Percentiles rank a stretch among this genome's conserved stretches.
Conservation (phyloP, 2,113 vertebrate species). For the Muntiacus muntjak region DNA sequence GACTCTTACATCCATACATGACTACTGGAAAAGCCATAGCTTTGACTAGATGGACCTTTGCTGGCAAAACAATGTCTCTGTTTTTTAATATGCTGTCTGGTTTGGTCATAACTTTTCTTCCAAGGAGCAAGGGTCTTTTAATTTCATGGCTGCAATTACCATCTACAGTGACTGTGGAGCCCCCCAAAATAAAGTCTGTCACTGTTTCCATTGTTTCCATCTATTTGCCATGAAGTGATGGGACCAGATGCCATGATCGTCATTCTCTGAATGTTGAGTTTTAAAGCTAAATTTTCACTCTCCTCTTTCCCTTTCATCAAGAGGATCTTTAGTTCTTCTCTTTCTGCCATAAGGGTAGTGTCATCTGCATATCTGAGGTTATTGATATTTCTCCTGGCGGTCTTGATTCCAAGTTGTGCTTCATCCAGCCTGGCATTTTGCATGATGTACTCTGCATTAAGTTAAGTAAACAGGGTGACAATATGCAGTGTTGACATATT, state of each 20-base stretch:
- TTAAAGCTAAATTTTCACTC: not conserved
- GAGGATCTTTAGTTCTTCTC: not conserved
- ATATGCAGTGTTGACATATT: not conserved
- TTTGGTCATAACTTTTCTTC: not conserved
- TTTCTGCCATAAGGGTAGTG: not conserved
- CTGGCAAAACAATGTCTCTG: not conserved
- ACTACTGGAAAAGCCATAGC: not conserved
- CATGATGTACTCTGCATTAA: not conserved
- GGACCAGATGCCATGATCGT: not conserved
- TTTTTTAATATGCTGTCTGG: not conserved
- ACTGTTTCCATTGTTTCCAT: not conserved
- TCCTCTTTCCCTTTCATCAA: not conserved
- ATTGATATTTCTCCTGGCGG: not conserved
- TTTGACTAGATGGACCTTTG: not conserved
- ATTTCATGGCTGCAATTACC: not conserved
- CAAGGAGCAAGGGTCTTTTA: not conserved
- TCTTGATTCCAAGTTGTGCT: not conserved
- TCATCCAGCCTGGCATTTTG: not conserved
- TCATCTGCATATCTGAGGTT: not conserved
- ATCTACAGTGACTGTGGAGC: not conserved
- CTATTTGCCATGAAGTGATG: not conserved
- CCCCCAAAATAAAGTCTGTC: not conserved
- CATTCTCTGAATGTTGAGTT: not conserved
- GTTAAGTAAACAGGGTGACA: not conserved
- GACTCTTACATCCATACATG: not conserved